phyloP scores from a whole-genome alignment of 1,140 invertebrate species.

The Gerris buenoi region DNA sequence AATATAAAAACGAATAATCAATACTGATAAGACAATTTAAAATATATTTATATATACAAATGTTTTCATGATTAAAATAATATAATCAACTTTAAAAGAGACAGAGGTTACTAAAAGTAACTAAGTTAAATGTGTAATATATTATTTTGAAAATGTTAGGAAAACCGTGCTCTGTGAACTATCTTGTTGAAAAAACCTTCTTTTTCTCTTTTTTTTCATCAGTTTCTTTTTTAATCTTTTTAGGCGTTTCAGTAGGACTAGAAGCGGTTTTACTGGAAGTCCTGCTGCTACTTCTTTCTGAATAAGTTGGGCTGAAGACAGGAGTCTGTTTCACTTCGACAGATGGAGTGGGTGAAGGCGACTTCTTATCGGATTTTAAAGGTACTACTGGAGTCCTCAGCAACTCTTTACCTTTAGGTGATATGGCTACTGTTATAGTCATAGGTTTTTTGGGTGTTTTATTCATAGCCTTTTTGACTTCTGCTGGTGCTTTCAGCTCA shows the following conservation, averaged over 20 bases:
- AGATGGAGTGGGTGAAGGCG: conserved; percentile 1
- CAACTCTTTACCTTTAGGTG: conserved; percentile 33
- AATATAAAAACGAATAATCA: no score
- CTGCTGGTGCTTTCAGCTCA: conserved; percentile 39
- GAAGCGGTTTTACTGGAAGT: conserved; percentile 7
- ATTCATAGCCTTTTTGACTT: conserved; percentile 40
- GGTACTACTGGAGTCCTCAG: conserved; percentile 24
- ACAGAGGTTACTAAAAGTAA: no score
- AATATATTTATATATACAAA: no score
- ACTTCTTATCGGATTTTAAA: conserved; percentile 8
- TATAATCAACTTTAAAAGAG: no score
- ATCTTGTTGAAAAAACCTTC: conserved; percentile 4
- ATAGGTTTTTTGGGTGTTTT: conserved; percentile 32
- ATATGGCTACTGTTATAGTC: conserved; percentile 33
- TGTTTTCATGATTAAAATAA: no score
- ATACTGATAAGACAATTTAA: no score
- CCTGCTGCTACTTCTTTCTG: conserved; percentile 1
- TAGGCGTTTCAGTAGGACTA: conserved; percentile 7
- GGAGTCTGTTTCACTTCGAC: conserved; percentile 4
- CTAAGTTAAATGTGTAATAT: no score
- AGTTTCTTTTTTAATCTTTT: conserved; percentile 12
- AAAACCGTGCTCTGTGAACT: no score
- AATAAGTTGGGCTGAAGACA: background rate
- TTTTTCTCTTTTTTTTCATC: conserved; percentile 16
- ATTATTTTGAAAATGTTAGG: background rate